Conservation (phyloP, 2,113 vertebrate species). For the Rallus limicola region DNA sequence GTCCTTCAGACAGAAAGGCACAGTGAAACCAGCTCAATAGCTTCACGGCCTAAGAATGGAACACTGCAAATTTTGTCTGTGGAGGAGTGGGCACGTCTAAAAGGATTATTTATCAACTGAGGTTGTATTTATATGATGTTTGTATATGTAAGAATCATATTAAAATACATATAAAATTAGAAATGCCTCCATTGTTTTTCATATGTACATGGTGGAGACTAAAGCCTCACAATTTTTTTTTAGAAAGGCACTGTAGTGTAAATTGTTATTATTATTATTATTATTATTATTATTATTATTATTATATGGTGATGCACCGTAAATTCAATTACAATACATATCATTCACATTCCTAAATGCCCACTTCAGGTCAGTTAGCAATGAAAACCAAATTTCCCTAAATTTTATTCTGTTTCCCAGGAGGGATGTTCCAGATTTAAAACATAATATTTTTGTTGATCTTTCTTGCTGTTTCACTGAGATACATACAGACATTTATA, state of each 20-base stretch:
- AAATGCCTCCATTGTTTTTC: not conserved
- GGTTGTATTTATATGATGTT: not conserved
- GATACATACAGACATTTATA: not conserved
- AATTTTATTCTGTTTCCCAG: not conserved
- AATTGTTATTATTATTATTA: not conserved
- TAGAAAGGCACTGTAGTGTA: not conserved
- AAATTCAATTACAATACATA: not conserved
- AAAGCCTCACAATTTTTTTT: not conserved
- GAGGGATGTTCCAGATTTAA: not conserved
- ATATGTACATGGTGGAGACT: not conserved
- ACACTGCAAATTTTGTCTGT: not conserved
- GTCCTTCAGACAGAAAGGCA: not conserved
- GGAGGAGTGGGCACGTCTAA: not conserved
- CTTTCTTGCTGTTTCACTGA: not conserved
- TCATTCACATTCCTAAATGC: not conserved
- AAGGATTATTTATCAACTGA: not conserved
- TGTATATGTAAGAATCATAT: not conserved
- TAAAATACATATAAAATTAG: not conserved
- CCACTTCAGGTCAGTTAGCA: not conserved
- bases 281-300: too few relatives aligned
- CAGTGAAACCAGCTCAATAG: not conserved
- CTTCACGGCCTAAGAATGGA: not conserved
- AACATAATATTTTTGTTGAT: not conserved
- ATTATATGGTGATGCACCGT: not conserved
- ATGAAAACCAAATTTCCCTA: not conserved